Conservation (phyloP, 92 coral and sea anemone species). For the Isaurus tuberculatus region DNA sequence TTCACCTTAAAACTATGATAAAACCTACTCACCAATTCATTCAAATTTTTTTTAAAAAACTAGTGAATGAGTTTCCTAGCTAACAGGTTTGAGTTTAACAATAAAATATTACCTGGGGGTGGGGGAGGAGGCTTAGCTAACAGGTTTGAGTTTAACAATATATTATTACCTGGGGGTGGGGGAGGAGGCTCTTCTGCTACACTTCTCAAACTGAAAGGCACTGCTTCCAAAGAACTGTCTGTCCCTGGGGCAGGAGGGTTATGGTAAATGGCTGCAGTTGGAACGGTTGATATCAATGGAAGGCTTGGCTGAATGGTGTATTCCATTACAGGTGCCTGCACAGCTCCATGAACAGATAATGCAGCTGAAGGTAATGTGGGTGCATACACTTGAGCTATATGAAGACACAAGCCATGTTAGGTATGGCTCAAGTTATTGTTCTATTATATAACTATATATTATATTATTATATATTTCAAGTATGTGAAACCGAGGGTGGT, state of each 20-base stretch:
- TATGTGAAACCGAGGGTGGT: no score
- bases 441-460: no score
- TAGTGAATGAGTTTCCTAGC: neutral
- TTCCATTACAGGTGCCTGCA: conserved; percentile 33
- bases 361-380: conserved; percentile 5
- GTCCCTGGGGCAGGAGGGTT: conserved; percentile 84
- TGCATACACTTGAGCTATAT: conserved; percentile 35
- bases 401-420: neutral
- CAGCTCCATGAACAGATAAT: conserved; percentile 25
- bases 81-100: neutral
- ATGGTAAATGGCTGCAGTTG: conserved; percentile 47
- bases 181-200: conserved; percentile 82
- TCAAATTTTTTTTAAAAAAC: neutral
- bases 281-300: conserved; percentile 13
- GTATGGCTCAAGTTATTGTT: neutral
- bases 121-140: conserved; percentile 67
- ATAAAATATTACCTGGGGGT: conserved; percentile 75
- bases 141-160: neutral
- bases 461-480: no score
- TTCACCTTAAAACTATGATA: no score
- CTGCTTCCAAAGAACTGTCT: conserved; percentile 69
- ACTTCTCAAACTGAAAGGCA: conserved; percentile 59
- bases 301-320: conserved; percentile 16
- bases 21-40: no score
- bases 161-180: conserved; percentile 82